Percentiles rank a stretch among this genome's conserved stretches.
phyloP scores from a whole-genome alignment of 2,888 invertebrate genomes.

The Macrophya annulata region DNA sequence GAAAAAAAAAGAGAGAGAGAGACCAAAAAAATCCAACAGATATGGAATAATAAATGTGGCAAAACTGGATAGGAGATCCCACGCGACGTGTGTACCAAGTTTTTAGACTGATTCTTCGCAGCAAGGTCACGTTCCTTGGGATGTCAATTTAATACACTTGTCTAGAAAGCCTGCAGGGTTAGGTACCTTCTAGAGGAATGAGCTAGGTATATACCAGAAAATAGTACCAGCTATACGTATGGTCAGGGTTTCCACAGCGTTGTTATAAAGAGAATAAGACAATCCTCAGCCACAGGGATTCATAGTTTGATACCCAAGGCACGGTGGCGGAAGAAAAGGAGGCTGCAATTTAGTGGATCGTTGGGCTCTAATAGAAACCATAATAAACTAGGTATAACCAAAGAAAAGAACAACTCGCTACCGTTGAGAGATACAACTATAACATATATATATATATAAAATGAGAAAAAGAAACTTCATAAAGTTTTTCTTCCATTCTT shows the following conservation, averaged over 20 bases:
- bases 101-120: slow-evolving; percentile 1
- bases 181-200: slow-evolving; percentile 49
- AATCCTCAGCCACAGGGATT: slow-evolving; percentile 20
- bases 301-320: slow-evolving; percentile 37
- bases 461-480: slow-evolving; percentile 7
- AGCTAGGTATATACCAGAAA: slow-evolving; percentile 54
- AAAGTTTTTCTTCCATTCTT: slow-evolving; percentile 17
- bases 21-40: background rate
- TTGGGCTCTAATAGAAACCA: slow-evolving; percentile 73
- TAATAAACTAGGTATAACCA: slow-evolving; percentile 65
- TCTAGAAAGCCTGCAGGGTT: slow-evolving; percentile 58
- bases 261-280: background rate
- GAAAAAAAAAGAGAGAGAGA: too few species aligned
- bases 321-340: slow-evolving; percentile 48
- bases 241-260: slow-evolving; percentile 6
- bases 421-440: background rate
- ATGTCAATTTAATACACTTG: slow-evolving; percentile 77
- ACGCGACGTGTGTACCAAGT: background rate
- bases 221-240: background rate
- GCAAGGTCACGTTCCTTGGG: slow-evolving; percentile 76
- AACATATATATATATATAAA: too few species aligned
- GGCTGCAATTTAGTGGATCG: slow-evolving; percentile 76
- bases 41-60: background rate
- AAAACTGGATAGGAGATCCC: background rate
- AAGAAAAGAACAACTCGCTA: background rate